Base-by-base conservation (phyloP, 2,888 invertebrate species). In the Galerucella nymphaeae region DNA sequence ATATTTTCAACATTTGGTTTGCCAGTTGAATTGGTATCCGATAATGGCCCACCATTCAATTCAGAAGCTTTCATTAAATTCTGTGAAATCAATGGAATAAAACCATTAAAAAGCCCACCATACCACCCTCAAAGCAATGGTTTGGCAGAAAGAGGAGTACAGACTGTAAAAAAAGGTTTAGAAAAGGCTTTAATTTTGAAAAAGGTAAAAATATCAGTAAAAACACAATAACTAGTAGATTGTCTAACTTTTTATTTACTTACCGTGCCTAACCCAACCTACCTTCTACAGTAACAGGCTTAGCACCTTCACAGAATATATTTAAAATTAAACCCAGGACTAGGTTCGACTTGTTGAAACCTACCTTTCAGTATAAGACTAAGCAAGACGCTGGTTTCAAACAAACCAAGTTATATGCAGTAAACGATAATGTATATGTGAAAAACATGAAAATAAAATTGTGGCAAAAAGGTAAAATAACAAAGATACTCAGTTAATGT, bases 1-100 rank as follows among this genome's bases (percentile, higher is more conserved):
- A 72, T 72, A n/a, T 80, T 77, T 75, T 67, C 73, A 23, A 68
- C 76, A 23, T 71, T 77, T 76, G 78, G 77, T 13, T 66, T 79
- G 59, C 77, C 76, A n/a, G 61, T 42, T 55, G 76, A 73, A 66
- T 16, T 78, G 10, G 77, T 78, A 2, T 73, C 77, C 2, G 79
- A 79, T 50, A 79, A 80, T 70, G 80, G 79, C 20, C 78, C 77
- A 42, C 78, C 77, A 9, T 80, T 77, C 62, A 79, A 66, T 63
- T 77, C 77, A 10, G 18, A 18, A 20, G 70, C 75, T 64, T 78
- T 78, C 75, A 64, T 64, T 41, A 23, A 20, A 18, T 81, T 81
- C 72, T 80, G 77, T 70, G 73, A 75, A 67, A 66, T 73, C 41
- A 79, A 81, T 71, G 78, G 79, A 23, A 80, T 79, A 18, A 80